Evolutionary conservation across 1,140 invertebrate genomes (phyloP).

Genomic region (Brachionus paranguensis): DNA sequence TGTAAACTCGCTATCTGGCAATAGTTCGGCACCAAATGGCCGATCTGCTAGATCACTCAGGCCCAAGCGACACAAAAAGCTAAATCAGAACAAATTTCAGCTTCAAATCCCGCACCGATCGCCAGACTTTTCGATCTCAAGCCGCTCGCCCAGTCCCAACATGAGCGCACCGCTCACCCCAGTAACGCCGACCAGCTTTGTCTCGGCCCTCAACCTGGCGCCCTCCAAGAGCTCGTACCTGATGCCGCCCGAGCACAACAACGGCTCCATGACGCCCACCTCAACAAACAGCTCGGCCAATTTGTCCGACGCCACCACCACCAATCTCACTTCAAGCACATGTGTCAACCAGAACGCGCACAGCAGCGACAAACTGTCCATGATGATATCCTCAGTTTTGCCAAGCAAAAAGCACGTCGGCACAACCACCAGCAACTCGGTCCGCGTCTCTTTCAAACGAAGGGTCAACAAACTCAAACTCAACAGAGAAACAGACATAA

Average conservation of each 20-base stretch:
- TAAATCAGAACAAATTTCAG: neutral
- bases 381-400: neutral
- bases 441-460: neutral
- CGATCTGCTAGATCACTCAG: neutral
- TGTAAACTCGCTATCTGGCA: neutral
- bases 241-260: neutral
- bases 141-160: conserved; percentile 21
- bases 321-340: neutral
- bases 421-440: neutral
- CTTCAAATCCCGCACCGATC: neutral
- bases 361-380: conserved; percentile 18
- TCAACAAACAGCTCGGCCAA: conserved; percentile 14
- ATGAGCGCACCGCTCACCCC: conserved; percentile 4
- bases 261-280: conserved; percentile 10
- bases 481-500: conserved; percentile 37
- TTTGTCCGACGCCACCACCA: neutral
- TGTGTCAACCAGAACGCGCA: neutral
- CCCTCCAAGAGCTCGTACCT: neutral
- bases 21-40: neutral
- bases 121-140: conserved; percentile 13
- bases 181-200: conserved; percentile 14
- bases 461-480: neutral
- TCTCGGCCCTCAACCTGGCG: conserved; percentile 10
- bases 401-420: neutral
- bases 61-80: neutral